Percentiles rank a stretch among this genome's conserved stretches.
Evolutionary conservation across 2,113 vertebrate species (phyloP).

Genomic region (Promerops cafer): DNA sequence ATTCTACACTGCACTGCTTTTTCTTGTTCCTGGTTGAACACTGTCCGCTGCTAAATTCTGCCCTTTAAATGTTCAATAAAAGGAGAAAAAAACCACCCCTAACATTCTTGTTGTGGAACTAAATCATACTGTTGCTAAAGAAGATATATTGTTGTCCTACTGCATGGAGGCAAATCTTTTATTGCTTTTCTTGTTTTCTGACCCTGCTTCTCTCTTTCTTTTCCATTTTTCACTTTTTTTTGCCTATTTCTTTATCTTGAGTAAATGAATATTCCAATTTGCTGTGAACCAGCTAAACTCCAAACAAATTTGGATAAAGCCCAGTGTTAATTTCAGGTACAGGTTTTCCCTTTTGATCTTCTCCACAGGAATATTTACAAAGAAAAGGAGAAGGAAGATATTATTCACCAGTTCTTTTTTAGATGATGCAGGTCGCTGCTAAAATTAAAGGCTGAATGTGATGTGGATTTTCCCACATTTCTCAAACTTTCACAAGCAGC

Average conservation of each 20-base stretch:
- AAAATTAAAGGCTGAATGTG: not conserved
- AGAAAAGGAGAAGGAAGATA: not conserved
- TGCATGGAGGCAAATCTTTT: not conserved
- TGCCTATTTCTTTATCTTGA: not conserved
- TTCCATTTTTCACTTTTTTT: not conserved
- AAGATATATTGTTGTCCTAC: not conserved
- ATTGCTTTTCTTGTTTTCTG: not conserved
- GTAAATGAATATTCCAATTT: not conserved
- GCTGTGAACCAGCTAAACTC: not conserved
- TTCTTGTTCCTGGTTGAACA: not conserved
- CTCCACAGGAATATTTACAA: not conserved
- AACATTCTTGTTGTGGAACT: not conserved
- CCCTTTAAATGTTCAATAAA: not conserved
- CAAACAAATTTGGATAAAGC: not conserved
- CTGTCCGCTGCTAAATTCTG: not conserved
- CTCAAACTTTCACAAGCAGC: not conserved
- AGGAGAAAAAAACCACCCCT: not conserved
- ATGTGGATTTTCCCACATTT: not conserved
- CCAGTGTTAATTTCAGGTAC: not conserved
- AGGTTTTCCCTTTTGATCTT: not conserved
- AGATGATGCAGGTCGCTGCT: not conserved
- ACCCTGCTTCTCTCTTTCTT: not conserved
- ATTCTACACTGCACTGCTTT: not conserved
- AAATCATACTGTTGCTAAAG: not conserved
- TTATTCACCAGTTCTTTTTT: not conserved